Evolutionary conservation across 2,113 vertebrate species (phyloP).

Genomic region (Prionailurus viverrinus): DNA sequence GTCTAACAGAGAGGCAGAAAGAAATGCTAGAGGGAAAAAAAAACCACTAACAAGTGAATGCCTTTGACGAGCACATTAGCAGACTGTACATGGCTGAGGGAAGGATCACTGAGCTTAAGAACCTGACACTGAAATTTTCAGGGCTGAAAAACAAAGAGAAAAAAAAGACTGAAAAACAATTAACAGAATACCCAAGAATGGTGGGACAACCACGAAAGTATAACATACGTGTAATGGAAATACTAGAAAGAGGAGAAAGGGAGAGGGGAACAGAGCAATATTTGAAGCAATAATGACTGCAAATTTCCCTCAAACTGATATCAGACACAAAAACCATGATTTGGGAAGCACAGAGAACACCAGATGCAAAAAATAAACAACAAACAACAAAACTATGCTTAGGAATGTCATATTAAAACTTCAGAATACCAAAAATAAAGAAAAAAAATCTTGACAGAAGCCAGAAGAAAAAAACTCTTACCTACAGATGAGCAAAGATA

Average conservation of each 20-base stretch:
- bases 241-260: background rate
- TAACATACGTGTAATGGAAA: background rate
- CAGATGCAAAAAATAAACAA: background rate
- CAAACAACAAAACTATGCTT: background rate
- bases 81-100: background rate
- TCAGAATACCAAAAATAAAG: background rate
- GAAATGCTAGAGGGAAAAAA: background rate
- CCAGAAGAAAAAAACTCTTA: background rate
- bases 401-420: background rate
- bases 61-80: background rate
- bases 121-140: background rate
- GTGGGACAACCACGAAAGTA: background rate
- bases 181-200: background rate
- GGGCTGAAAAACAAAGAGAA: background rate
- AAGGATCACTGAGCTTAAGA: background rate
- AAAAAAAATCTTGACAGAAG: background rate
- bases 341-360: background rate
- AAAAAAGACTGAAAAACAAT: background rate
- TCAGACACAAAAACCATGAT: background rate
- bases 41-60: background rate
- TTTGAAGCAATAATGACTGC: background rate
- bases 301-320: background rate
- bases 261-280: background rate
- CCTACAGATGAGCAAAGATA: background rate
- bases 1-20: background rate